Conservation (phyloP, 2,888 invertebrate species). For the Noctua fimbriata region DNA sequence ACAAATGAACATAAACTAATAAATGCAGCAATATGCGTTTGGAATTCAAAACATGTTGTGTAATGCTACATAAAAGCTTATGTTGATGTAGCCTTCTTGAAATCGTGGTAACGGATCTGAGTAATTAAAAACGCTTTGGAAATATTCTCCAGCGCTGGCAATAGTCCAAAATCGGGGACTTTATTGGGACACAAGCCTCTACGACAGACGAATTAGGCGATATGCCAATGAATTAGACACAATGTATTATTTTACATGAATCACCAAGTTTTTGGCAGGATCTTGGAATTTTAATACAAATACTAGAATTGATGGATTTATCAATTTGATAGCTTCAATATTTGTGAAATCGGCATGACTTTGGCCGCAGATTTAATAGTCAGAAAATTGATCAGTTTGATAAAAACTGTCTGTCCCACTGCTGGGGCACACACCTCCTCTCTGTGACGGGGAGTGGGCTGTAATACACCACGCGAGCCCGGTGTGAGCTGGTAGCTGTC, state of each 20-base stretch:
- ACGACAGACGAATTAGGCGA: constrained; percentile 45
- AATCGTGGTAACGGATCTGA: neutral
- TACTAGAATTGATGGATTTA: constrained; percentile 17
- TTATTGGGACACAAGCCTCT: constrained; percentile 34
- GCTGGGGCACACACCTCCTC: neutral
- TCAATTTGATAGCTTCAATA: neutral
- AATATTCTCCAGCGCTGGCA: constrained; percentile 58
- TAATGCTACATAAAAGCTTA: neutral
- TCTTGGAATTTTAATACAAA: constrained; percentile 43
- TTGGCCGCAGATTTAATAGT: neutral
- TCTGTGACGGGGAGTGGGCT: neutral
- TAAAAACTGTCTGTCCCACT: too few species aligned
- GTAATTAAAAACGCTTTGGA: constrained; percentile 20
- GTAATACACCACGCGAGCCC: neutral
- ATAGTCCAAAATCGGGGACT: constrained; percentile 37
- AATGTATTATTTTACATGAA: constrained; percentile 33
- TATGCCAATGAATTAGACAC: constrained; percentile 43
- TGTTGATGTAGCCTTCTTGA: neutral
- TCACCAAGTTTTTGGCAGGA: constrained; percentile 26
- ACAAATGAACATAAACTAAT: neutral
- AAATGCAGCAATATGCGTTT: neutral
- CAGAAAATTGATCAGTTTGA: neutral
- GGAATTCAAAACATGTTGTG: neutral
- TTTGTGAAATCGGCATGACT: neutral
- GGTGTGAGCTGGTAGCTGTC: neutral